phyloP scores from a whole-genome alignment of 2,113 vertebrate species.

The Paramisgurnus dabryanus region DNA sequence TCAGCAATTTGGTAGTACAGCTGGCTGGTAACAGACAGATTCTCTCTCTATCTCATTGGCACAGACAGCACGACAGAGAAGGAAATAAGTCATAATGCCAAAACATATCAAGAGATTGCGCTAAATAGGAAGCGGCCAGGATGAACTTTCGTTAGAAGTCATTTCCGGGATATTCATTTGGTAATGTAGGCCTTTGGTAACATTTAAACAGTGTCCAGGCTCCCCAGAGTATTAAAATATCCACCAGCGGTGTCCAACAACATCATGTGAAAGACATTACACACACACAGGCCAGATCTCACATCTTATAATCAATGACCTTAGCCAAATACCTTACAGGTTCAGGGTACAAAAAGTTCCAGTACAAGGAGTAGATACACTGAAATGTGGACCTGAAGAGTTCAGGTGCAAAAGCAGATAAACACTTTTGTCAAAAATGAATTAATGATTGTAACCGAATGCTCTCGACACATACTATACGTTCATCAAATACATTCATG shows the following conservation, averaged over 20 bases:
- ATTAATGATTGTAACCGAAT: too few species aligned
- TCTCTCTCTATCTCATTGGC: slow-evolving; percentile 42
- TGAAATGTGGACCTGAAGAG: too few species aligned
- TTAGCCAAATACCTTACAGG: too few species aligned
- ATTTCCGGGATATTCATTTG: slow-evolving; percentile 69
- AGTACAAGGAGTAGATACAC: neutral
- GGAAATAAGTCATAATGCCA: slow-evolving; percentile 55
- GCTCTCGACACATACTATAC: too few species aligned
- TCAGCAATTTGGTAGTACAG: slow-evolving; percentile 17
- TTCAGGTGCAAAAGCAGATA: too few species aligned
- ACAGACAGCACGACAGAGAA: slow-evolving; percentile 42
- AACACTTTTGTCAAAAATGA: too few species aligned
- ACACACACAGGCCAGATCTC: neutral
- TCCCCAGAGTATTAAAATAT: slow-evolving; percentile 63
- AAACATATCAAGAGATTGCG: slow-evolving; percentile 49
- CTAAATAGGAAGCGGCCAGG: slow-evolving; percentile 63
- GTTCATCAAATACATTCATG: too few species aligned
- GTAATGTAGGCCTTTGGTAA: slow-evolving; percentile 61
- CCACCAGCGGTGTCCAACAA: slow-evolving; percentile 52
- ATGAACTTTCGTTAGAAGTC: slow-evolving; percentile 65
- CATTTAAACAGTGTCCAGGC: slow-evolving; percentile 69
- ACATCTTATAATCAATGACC: neutral
- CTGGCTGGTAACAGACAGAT: slow-evolving; percentile 6
- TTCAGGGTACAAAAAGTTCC: neutral
- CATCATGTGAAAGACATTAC: slow-evolving; percentile 20